phyloP scores from a whole-genome alignment of 2,797 vertebrate genomes.

The Sebastes iracundus region DNA sequence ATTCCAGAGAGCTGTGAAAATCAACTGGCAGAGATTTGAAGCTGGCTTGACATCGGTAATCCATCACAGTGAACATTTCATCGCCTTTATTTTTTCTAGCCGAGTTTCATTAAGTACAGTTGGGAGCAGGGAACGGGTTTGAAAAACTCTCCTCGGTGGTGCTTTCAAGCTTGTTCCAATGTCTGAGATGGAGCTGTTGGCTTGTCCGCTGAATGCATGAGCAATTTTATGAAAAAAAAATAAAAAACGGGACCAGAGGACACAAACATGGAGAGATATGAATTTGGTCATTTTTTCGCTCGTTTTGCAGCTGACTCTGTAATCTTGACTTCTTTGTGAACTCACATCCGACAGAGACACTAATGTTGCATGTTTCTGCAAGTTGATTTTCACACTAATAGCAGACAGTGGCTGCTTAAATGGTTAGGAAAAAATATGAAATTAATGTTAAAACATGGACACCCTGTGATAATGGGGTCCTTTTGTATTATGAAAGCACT shows the following conservation, averaged over 20 bases:
- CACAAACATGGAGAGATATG: not conserved
- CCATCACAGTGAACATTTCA: conserved; percentile 13
- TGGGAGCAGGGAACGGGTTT: not conserved
- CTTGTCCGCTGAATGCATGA: not conserved
- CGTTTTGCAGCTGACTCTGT: not conserved
- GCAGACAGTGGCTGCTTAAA: not conserved
- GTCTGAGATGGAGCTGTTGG: not conserved
- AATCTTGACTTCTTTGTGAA: not conserved
- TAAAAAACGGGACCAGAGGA: not conserved
- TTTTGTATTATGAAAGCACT: not conserved
- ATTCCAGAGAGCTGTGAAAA: not conserved
- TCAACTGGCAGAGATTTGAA: not conserved
- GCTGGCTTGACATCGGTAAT: not conserved
- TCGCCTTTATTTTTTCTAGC: conserved; percentile 3
- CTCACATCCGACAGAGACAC: not conserved
- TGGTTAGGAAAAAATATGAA: not conserved
- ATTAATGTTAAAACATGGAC: not conserved
- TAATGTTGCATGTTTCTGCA: not conserved
- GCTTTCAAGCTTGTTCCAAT: conserved; percentile 1
- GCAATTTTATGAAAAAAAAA: not conserved
- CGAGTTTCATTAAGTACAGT: not conserved
- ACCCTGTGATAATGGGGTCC: not conserved
- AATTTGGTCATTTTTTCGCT: not conserved
- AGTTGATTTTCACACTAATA: not conserved
- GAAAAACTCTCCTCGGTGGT: not conserved